phyloP scores from a whole-genome alignment of 2,797 vertebrate genomes.

The Betta splendens region DNA sequence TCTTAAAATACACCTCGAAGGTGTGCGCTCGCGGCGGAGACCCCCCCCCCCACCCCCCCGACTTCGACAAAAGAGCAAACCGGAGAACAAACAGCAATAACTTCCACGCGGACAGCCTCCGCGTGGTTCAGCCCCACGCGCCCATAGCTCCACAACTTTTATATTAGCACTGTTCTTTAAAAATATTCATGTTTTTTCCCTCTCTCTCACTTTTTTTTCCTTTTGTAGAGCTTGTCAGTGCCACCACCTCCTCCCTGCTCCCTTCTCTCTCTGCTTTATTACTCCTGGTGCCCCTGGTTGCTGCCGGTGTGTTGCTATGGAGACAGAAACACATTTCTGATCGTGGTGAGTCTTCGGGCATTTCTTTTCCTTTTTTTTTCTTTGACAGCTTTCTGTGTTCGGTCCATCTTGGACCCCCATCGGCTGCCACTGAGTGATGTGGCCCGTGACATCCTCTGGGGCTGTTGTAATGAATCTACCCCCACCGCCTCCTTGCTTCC shows the following conservation, averaged over 20 bases:
- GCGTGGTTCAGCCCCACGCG: constrained; percentile 18
- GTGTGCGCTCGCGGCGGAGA: constrained; percentile 4
- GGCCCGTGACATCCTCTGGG: constrained; percentile 70
- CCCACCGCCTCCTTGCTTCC: constrained; percentile 9
- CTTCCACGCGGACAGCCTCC: constrained; percentile 10
- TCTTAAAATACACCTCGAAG: constrained; percentile 29
- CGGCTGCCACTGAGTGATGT: constrained; percentile 65
- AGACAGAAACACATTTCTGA: constrained; percentile 78
- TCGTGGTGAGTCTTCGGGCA: constrained; percentile 76
- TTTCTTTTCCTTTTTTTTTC: constrained; percentile 44
- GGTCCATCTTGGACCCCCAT: constrained; percentile 69
- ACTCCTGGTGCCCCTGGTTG: constrained; percentile 81
- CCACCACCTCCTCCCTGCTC: constrained; percentile 51
- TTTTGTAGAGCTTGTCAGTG: constrained; percentile 49
- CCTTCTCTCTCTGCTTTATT: constrained; percentile 77
- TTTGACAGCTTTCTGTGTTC: constrained; percentile 64
- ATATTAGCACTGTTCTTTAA: constrained; percentile 40
- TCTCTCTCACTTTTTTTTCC: constrained; percentile 36
- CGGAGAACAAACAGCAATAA: constrained; percentile 30
- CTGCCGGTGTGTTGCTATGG: constrained; percentile 84
- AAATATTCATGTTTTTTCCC: constrained; percentile 40
- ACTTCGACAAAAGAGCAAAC: constrained; percentile 30
- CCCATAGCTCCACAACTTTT: constrained; percentile 31
- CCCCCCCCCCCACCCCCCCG: constrained; percentile 1
- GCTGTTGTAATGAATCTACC: constrained; percentile 69